These are phyloP conservation scores for Neofelis nebulosa DNA, from an alignment of 2,113 vertebrate species.

Conservation along the genomic window DNA sequence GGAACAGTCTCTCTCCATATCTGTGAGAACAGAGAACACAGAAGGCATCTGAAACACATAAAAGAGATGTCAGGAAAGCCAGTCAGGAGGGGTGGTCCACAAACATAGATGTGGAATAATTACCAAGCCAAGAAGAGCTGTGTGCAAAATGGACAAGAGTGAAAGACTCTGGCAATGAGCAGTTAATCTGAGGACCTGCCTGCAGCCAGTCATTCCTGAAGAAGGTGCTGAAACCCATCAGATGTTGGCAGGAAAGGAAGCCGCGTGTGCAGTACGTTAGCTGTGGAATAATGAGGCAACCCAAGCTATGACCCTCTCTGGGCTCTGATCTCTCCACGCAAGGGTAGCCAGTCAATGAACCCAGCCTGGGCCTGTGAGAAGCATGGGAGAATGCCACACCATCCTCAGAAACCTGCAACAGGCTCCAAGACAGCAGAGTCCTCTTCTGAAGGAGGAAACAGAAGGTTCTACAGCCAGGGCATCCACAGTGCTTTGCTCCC, in stretches of 20 bases:
- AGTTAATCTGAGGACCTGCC: background rate
- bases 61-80: background rate
- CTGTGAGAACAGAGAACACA: background rate
- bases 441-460: background rate
- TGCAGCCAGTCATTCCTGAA: background rate
- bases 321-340: background rate
- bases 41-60: background rate
- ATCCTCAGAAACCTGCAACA: background rate
- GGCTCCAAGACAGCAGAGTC: background rate
- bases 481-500: background rate
- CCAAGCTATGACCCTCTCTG: rapidly evolving
- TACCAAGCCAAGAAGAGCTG: background rate
- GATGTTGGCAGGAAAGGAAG: background rate
- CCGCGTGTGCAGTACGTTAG: rapidly evolving
- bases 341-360: background rate
- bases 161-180: background rate
- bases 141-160: background rate
- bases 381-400: background rate
- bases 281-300: background rate
- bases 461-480: background rate
- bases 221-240: background rate
- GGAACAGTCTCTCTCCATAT: background rate
- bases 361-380: background rate
- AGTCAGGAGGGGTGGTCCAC: background rate
- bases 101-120: background rate